Percentiles rank a stretch among this genome's conserved stretches.
Evolutionary conservation across 2,888 invertebrate species (phyloP).

Genomic region (Drosophila mimica): DNA sequence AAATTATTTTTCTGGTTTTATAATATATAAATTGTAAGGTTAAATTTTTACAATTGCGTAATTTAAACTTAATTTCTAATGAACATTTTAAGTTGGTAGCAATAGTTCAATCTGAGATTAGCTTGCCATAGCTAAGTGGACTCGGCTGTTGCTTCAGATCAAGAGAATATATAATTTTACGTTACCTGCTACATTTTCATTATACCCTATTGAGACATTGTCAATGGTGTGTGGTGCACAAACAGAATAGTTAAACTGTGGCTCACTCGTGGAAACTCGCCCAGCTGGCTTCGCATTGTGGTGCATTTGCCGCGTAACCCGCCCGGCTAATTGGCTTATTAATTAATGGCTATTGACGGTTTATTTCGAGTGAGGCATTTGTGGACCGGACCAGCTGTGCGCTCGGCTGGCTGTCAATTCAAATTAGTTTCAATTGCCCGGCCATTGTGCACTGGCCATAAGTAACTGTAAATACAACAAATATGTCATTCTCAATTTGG

Average conservation of each 20-base stretch:
- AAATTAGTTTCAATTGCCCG: slow-evolving; percentile 40
- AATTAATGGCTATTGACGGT: slow-evolving; percentile 67
- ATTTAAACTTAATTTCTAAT: not conserved
- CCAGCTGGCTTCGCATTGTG: slow-evolving; percentile 26
- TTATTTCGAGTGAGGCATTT: slow-evolving; percentile 37
- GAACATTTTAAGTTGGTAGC: not conserved
- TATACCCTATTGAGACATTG: not conserved
- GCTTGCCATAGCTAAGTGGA: not conserved
- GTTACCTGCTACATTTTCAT: not conserved
- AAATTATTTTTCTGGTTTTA: too few species aligned
- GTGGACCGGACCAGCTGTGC: slow-evolving; percentile 24
- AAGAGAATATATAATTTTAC: not conserved
- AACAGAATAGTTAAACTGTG: slow-evolving; percentile 3
- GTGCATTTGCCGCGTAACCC: slow-evolving; percentile 58
- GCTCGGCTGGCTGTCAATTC: slow-evolving; percentile 44
- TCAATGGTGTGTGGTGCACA: not conserved
- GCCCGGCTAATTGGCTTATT: slow-evolving; percentile 60
- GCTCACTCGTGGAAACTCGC: slow-evolving; percentile 29
- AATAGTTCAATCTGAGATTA: not conserved
- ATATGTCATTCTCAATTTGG: slow-evolving; percentile 17
- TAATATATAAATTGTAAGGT: too few species aligned
- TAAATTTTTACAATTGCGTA: not conserved
- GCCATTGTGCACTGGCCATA: slow-evolving; percentile 24
- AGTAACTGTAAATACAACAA: slow-evolving; percentile 32
- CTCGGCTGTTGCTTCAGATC: not conserved